Conservation (phyloP, 1,140 invertebrate genomes). For the Trichonephila clavata region DNA sequence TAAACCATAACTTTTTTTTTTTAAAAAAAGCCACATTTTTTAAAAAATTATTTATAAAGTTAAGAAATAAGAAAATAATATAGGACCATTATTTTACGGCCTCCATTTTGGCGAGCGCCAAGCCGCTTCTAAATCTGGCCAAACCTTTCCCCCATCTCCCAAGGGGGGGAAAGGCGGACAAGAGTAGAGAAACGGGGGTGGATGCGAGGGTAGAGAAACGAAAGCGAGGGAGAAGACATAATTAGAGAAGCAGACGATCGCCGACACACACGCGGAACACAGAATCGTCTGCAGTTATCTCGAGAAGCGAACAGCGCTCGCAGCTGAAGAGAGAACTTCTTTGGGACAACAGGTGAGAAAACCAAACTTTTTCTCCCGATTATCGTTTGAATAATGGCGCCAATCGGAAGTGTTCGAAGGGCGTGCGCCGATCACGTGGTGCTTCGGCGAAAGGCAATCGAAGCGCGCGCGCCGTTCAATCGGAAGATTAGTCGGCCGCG, state of each 20-base stretch:
- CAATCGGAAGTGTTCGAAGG: slow-evolving; percentile 59
- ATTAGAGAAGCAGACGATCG: slow-evolving; percentile 68
- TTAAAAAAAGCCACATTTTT: too few relatives aligned
- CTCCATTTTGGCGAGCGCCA: slow-evolving; percentile 17
- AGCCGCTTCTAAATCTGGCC: slow-evolving; percentile 60
- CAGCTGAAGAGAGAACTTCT: neutral
- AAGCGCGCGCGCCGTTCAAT: slow-evolving; percentile 64
- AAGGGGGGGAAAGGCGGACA: neutral
- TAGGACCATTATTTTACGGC: neutral
- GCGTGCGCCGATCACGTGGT: slow-evolving; percentile 69
- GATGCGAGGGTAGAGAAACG: neutral
- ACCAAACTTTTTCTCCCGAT: slow-evolving; percentile 52
- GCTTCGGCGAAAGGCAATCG: slow-evolving; percentile 58
- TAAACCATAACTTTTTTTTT: too few relatives aligned
- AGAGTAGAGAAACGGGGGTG: neutral
- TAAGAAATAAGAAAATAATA: neutral
- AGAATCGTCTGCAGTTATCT: slow-evolving; percentile 19
- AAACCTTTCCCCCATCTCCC: slow-evolving; percentile 27
- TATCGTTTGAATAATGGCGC: slow-evolving; percentile 68
- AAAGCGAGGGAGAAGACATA: slow-evolving; percentile 69
- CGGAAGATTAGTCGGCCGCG: slow-evolving; percentile 30
- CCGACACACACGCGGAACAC: slow-evolving; percentile 57
- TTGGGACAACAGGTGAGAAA: slow-evolving; percentile 65
- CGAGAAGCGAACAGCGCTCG: neutral
- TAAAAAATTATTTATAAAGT: too few relatives aligned